Evolutionary conservation across 1,140 invertebrate genomes (phyloP).

Genomic region (Ptiloglossa arizonensis): DNA sequence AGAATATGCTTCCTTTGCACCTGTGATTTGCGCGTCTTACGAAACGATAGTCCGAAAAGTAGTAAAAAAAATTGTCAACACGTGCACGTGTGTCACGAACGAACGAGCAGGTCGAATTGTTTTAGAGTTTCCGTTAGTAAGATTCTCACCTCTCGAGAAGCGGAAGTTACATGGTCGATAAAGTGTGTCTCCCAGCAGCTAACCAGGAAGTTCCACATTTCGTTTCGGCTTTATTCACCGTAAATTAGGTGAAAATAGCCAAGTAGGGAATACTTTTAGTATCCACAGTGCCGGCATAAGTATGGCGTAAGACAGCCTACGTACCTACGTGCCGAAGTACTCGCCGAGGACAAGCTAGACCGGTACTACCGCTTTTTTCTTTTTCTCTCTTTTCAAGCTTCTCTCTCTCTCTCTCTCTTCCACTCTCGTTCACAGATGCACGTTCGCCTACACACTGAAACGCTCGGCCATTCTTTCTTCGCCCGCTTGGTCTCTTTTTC

Average conservation of each 20-base stretch:
- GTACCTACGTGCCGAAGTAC: constrained; percentile 62
- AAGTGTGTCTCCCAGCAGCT: background rate
- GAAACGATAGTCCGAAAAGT: too few relatives aligned
- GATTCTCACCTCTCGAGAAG: background rate
- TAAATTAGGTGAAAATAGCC: constrained; percentile 58
- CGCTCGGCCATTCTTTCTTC: constrained; percentile 4
- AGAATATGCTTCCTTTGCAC: too few relatives aligned
- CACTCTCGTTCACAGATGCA: too few relatives aligned
- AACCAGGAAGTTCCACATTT: constrained; percentile 11
- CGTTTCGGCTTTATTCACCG: constrained; percentile 11
- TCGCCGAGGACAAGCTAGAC: constrained; percentile 62
- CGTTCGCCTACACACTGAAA: background rate
- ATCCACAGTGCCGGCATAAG: constrained; percentile 24
- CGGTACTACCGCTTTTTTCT: constrained; percentile 64
- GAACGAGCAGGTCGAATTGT: too few relatives aligned
- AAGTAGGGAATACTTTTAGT: constrained; percentile 40
- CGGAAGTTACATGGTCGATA: background rate
- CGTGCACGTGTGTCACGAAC: too few relatives aligned
- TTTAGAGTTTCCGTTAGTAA: background rate
- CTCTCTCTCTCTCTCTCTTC: constrained; percentile 1
- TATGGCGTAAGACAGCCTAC: constrained; percentile 48
- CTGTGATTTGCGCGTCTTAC: too few relatives aligned
- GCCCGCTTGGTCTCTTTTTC: constrained; percentile 40
- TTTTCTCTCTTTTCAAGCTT: constrained; percentile 13
- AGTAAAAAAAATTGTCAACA: too few relatives aligned